Evolutionary conservation across 2,113 vertebrate species (phyloP), one percentile per base, ranked within the genome.

Genomic region (Ranitomeya variabilis): DNA sequence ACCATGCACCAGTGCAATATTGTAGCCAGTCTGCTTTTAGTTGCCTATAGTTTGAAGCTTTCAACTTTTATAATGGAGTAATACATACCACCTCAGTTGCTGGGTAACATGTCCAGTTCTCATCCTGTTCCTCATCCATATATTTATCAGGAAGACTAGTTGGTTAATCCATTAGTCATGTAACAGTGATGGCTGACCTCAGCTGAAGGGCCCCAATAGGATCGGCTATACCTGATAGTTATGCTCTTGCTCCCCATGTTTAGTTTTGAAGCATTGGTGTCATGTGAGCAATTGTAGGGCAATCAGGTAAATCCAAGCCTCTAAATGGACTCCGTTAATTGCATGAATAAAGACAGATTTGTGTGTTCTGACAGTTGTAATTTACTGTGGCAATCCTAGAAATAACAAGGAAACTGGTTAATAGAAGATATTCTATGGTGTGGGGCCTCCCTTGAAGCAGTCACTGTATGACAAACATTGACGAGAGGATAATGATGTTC

Each of bases 401-500:
- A 83, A 69, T 83, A 69, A n/a, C 13, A 45, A 51, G 62, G 14
- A 83, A 83, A 83, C 18, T 67, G 62, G 31, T 12, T 83, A 83
- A 67, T 83, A 67, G n/a, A 21, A 51, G 19, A 60, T 31, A 31
- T 57, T n/a, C 57, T 80, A 80, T 51, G 13, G 26, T 60, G 59
- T 45, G 16, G 12, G 69, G 13, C 55, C 80, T 26, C 62, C 62
- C 18, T 69, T 69, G 45, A 85, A 73, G 67, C 12, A 37, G 7
- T 57, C 83, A 57, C 51, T 19, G 19, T 14, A 23, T 66, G 74
- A 26, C 73, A 64, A 76, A 86, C 59, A 64, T 19, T 86, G 73
- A 86, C 23, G 85, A 86, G 73, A 79, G 31, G 62, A 86, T 86
- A 86, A 86, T 78, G 74, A 86, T 86, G 85, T 86, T 86, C 45